Base-by-base conservation (phyloP, 2,797 vertebrate genomes). In the Propithecus perrieri region DNA sequence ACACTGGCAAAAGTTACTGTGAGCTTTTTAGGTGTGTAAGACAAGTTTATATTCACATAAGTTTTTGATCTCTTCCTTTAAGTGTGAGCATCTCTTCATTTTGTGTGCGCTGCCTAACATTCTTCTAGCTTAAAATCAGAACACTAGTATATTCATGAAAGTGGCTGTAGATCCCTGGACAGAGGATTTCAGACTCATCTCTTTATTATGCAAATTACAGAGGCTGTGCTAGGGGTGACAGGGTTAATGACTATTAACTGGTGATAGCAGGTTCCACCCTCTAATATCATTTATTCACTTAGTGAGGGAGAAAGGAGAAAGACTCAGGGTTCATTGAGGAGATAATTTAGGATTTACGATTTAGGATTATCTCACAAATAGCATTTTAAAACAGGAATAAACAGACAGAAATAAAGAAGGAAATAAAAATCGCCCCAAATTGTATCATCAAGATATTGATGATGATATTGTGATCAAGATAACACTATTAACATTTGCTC, bases 121-220 rank as follows among this genome's bases (percentile, higher is more conserved):
- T 78, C n/a, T 87, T 79, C 57, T 18, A 79, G 65, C 28, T 59
- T 93, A 87, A 87, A 92, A 94, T 65, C 33, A 63, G 41, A 94
- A 92, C 38, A 53, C 20, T 46, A 20, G 24, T 53, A 65, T 41
- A 17, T 43, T 63, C 89, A 43, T 85, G 79, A 72, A 85, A 85
- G 41, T 33, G 20, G 26, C 41, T 59, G 26, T 61, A 69, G 59
- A 76, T 75, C 55, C 38, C 53, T 69, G 65, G 57, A 87, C 43
- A 17, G 46, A 48, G 61, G 46, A 93, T 85, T 85, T 91, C 57
- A 59, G 63, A 80, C 30, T 89, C 78, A 46, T 80, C 91, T 96
- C 67, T 89, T 26, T 88, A 84, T 88, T 85, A 92, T 84, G 92
- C 57, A 94, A 88, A 91, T 95, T 92, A 33, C 41, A 97, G 88